A percentile compares a stretch with the other conserved stretches of the same genome.
Conservation (phyloP, 2,888 invertebrate species). For the Spialia ferax region DNA sequence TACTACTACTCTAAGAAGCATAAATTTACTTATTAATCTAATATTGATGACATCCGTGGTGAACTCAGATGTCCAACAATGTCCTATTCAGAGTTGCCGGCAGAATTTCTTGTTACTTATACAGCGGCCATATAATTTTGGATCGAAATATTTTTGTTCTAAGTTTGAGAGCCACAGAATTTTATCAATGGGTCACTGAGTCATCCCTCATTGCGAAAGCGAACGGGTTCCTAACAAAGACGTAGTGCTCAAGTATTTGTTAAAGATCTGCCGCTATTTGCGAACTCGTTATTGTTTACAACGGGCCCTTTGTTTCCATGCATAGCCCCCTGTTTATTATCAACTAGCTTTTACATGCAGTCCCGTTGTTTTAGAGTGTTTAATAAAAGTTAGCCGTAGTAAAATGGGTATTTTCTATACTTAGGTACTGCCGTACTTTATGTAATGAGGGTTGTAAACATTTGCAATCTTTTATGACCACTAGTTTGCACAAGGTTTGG, state of each 20-base stretch:
- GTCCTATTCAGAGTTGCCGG: too few species aligned
- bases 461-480: background rate
- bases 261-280: slow-evolving; percentile 63
- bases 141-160: too few species aligned
- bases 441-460: background rate
- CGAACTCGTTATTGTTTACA: slow-evolving; percentile 60
- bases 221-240: slow-evolving; percentile 62
- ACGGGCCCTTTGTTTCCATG: slow-evolving; percentile 67
- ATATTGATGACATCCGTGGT: too few species aligned
- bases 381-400: background rate
- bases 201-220: slow-evolving; percentile 68
- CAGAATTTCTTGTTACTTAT: too few species aligned
- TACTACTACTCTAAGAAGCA: too few species aligned
- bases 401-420: background rate
- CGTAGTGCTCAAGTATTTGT: slow-evolving; percentile 50
- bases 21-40: too few species aligned
- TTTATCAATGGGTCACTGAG: slow-evolving; percentile 56
- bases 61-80: too few species aligned
- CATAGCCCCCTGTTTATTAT: slow-evolving; percentile 59
- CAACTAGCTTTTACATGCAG: slow-evolving; percentile 8
- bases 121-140: too few species aligned
- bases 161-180: slow-evolving; percentile 17
- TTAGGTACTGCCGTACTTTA: background rate
- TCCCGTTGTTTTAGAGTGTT: background rate
- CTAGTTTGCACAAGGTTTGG: too few species aligned